Evolutionary conservation across 2,797 vertebrate species (phyloP).

Genomic region (Tympanoctomys barrerae): DNA sequence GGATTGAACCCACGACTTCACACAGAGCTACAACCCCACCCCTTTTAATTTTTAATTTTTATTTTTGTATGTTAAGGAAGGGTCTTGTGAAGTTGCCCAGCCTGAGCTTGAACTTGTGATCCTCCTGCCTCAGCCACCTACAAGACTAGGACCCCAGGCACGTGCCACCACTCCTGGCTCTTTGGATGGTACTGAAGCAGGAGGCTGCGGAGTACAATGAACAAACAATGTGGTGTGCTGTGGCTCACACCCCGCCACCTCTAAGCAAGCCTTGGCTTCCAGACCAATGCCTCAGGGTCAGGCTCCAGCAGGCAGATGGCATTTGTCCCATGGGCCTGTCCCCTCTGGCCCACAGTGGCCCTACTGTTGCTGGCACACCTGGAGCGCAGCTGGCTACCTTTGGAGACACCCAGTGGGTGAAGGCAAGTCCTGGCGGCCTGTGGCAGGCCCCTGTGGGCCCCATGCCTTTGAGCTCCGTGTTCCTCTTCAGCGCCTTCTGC

Average conservation of each 20-base stretch:
- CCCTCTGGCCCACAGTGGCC: not conserved
- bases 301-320: not conserved
- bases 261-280: not conserved
- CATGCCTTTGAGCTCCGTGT: fast-evolving
- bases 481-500: not conserved
- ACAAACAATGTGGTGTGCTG: not conserved
- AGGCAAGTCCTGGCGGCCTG: not conserved
- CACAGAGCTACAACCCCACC: not conserved
- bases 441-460: not conserved
- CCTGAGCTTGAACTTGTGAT: not conserved
- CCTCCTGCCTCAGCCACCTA: not conserved
- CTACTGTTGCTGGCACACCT: not conserved
- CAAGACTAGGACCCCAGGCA: not conserved
- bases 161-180: not conserved
- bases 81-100: not conserved
- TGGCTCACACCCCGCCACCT: not conserved
- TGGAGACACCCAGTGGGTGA: not conserved
- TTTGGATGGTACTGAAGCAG: not conserved
- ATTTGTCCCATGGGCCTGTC: too few relatives aligned
- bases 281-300: not conserved
- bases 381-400: not conserved
- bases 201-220: too few relatives aligned
- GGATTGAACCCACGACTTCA: not conserved
- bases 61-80: not conserved
- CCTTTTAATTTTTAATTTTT: not conserved